Percentiles rank a stretch among this genome's conserved stretches.
These are phyloP conservation scores for Spodoptera littoralis DNA, from an alignment of 2,888 invertebrate species.

Conservation along the genomic window DNA sequence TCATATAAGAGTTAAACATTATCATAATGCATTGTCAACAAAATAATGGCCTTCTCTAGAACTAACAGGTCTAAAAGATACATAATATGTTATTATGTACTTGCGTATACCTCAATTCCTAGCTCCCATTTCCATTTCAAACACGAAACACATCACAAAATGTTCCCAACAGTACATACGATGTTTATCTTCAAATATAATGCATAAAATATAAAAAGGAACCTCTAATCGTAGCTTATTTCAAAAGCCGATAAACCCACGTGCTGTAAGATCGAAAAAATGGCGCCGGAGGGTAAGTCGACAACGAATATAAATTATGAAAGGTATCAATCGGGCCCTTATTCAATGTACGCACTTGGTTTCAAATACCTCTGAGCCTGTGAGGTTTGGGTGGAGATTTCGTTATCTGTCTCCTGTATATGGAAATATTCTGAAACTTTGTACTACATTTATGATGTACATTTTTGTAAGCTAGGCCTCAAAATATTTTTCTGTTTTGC, in stretches of 20 bases:
- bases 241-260: conserved; percentile 26
- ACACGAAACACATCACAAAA: too few relatives aligned
- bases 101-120: too few relatives aligned
- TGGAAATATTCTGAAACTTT: not conserved
- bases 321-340: conserved; percentile 41
- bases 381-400: not conserved
- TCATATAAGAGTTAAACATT: too few relatives aligned
- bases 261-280: conserved; percentile 33
- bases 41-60: too few relatives aligned
- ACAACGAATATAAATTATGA: conserved; percentile 51
- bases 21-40: too few relatives aligned
- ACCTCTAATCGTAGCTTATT: conserved; percentile 33
- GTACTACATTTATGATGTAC: too few relatives aligned
- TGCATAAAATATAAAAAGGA: conserved; percentile 27
- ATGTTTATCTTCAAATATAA: not conserved
- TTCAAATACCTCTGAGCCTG: conserved; percentile 11
- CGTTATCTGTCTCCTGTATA: conserved; percentile 27
- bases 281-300: conserved; percentile 32
- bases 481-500: too few relatives aligned
- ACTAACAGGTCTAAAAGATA: too few relatives aligned
- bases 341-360: conserved; percentile 32
- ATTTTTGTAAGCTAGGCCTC: too few relatives aligned
- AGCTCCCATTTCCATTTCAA: too few relatives aligned
- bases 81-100: too few relatives aligned
- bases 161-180: not conserved